Base-by-base conservation (phyloP, 2,113 vertebrate species). In the Sula dactylatra region DNA sequence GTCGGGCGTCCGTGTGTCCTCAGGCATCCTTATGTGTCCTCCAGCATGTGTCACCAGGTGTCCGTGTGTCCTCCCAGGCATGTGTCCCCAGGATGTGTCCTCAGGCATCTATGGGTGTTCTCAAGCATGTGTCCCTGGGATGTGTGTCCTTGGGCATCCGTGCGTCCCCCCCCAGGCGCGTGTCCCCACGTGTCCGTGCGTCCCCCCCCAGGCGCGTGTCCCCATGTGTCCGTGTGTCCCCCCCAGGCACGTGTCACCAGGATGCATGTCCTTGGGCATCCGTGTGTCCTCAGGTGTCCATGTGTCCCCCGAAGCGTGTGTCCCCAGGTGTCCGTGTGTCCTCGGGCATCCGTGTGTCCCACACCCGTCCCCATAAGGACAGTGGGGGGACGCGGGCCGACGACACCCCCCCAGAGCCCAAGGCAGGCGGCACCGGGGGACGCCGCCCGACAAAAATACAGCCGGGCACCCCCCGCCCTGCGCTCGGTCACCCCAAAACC, bases 391-490 rank as follows among this genome's bases (percentile, higher is more conserved):
- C 8, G 20, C n/a, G n/a, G n/a, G n/a, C n/a, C n/a, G n/a, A n/a
- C n/a, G n/a, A 20, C 18, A 19, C 66, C 32, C 42, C 42, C 44
- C 44, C 44, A 38, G 26, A 1, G 40, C 59, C 79, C 78, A 14
- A 10, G 22, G 59, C 72, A 47, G 58, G 56, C 13, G 70, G 25
- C 45, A 56, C 24, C 1, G 0, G 27, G 34, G 9, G 22, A 65
- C 9, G 1, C 15, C n/a, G n/a, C n/a, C n/a, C n/a, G n/a, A n/a
- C n/a, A n/a, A n/a, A n/a, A n/a, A n/a, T n/a, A n/a, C n/a, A n/a
- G n/a, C n/a, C n/a, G n/a, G n/a, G n/a, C n/a, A n/a, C n/a, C n/a
- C 64, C 34, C 27, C 10, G 5, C 16, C 45, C 45, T 0, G 14
- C 40, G 45, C 42, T 3, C 2, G 6, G 4, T 52, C 62, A 25